Conservation (phyloP, 2,888 invertebrate genomes). For the Dryomyza anilis region DNA sequence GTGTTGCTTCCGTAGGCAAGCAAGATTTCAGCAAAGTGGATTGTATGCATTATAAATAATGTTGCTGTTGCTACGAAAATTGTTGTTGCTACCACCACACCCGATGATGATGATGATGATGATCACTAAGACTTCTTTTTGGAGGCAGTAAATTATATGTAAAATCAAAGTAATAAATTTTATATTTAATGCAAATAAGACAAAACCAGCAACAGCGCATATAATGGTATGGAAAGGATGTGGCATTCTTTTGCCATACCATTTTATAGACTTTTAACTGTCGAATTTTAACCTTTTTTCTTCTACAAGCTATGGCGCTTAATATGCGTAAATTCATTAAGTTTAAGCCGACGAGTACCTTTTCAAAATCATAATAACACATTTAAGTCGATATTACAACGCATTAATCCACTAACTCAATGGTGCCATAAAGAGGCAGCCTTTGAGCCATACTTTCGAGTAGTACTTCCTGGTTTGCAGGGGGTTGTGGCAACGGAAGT, state of each 20-base stretch:
- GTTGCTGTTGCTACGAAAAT: too few relatives aligned
- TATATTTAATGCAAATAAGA: conserved; percentile 18
- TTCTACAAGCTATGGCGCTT: not conserved
- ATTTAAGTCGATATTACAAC: not conserved
- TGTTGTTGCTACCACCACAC: too few relatives aligned
- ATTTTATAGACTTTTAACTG: conserved; percentile 2
- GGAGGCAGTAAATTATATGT: conserved; percentile 20
- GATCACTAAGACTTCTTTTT: not conserved
- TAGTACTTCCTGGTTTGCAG: not conserved
- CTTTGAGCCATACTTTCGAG: not conserved
- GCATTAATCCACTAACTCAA: conserved; percentile 1
- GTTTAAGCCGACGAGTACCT: not conserved
- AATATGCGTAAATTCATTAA: not conserved
- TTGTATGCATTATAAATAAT: too few relatives aligned
- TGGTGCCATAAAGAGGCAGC: conserved; percentile 7
- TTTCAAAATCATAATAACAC: not conserved
- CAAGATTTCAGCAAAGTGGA: not conserved
- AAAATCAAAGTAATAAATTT: conserved; percentile 19
- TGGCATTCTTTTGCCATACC: too few relatives aligned
- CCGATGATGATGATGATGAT: not conserved
- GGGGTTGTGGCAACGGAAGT: not conserved
- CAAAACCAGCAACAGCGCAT: not conserved
- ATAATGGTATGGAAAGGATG: not conserved
- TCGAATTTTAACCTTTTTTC: not conserved
- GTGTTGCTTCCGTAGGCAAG: conserved; percentile 42